Conservation (phyloP, 2,888 invertebrate species). For the Proisotoma minuta region DNA sequence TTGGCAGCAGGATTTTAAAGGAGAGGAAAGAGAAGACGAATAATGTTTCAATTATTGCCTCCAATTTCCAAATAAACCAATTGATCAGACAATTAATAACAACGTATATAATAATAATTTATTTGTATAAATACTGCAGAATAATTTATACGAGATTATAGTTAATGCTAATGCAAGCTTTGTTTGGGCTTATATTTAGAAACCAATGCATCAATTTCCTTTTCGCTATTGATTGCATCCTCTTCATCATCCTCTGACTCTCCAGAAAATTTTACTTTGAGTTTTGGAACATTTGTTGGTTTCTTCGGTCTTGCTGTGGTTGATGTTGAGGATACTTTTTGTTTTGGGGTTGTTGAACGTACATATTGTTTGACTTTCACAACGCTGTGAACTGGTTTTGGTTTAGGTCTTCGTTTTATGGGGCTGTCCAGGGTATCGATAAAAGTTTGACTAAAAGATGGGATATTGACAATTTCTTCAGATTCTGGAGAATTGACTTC, state of each 20-base stretch:
- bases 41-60: background rate
- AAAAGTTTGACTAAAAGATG: conserved; percentile 25
- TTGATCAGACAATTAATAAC: background rate
- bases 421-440: conserved; percentile 18
- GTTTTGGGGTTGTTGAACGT: background rate
- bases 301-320: background rate
- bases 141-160: background rate
- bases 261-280: conserved; percentile 14
- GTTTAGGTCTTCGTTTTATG: background rate
- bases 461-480: background rate
- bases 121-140: background rate
- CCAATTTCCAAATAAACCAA: background rate
- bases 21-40: conserved; percentile 19
- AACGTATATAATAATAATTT: background rate
- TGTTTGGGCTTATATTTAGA: conserved; percentile 1
- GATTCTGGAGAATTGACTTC: conserved; percentile 9
- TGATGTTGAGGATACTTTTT: background rate
- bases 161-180: background rate
- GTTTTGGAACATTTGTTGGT: background rate
- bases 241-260: conserved; percentile 25
- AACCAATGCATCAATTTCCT: conserved; percentile 11
- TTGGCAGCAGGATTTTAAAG: conserved; percentile 72
- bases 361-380: background rate
- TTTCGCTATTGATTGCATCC: conserved; percentile 20
- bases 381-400: conserved; percentile 4